Conservation (phyloP, 2,113 vertebrate genomes). For the Stictonetta naevosa region DNA sequence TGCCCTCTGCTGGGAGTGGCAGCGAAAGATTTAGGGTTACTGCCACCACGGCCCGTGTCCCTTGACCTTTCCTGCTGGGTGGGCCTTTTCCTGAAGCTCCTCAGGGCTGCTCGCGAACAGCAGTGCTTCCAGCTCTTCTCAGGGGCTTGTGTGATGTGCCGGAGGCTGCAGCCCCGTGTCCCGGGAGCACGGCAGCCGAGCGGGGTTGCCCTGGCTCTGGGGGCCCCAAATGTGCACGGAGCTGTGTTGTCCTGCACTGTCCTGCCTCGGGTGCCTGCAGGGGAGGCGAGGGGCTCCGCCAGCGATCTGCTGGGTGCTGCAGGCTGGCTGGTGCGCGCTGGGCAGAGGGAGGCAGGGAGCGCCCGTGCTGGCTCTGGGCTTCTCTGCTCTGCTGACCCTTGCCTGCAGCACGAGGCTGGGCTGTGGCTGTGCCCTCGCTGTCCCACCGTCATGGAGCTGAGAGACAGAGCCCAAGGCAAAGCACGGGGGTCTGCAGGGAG, state of each 20-base stretch:
- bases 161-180: fast-evolving
- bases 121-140: not conserved
- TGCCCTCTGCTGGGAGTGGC: not conserved
- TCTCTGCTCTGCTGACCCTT: not conserved
- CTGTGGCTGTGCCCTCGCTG: not conserved
- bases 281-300: not conserved
- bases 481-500: too few species aligned
- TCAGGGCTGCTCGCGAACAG: not conserved
- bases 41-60: fast-evolving
- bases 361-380: not conserved
- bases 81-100: not conserved
- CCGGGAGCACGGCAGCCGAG: fast-evolving
- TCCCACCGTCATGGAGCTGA: not conserved
- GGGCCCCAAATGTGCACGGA: fast-evolving
- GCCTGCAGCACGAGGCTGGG: too few species aligned
- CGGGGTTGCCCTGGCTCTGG: fast-evolving
- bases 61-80: fast-evolving
- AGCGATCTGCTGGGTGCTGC: not conserved
- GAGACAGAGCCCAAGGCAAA: not conserved
- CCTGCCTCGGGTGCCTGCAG: fast-evolving
- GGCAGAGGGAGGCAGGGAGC: too few species aligned
- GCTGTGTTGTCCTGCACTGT: fast-evolving
- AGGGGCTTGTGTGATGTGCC: not conserved
- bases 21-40: not conserved
- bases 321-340: too few species aligned